Conservation (phyloP, 2,797 vertebrate species). For the Phoxinus dragarum region DNA sequence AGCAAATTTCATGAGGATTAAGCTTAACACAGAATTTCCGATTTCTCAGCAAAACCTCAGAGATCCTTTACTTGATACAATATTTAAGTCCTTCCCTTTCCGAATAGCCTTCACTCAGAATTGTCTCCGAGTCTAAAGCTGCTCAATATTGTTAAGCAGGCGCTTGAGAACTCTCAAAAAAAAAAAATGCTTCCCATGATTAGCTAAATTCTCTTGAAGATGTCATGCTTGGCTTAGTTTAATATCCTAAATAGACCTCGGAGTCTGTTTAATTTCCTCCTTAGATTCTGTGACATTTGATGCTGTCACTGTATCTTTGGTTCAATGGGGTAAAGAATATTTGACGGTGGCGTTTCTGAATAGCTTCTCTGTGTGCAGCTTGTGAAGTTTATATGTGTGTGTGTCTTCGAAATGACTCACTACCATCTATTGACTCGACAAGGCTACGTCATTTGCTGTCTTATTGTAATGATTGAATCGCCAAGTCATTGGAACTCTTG, state of each 20-base stretch:
- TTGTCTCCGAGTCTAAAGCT: constrained; percentile 42
- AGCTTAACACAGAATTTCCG: neutral
- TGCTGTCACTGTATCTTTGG: constrained; percentile 56
- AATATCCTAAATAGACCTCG: constrained; percentile 57
- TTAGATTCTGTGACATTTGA: constrained; percentile 55
- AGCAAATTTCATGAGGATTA: neutral
- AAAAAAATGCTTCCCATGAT: constrained; percentile 43
- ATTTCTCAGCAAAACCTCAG: neutral
- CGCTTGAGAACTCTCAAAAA: constrained; percentile 6
- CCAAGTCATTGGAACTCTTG: constrained; percentile 45
- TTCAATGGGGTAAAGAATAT: constrained; percentile 55
- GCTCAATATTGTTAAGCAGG: constrained; percentile 36
- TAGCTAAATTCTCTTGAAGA: constrained; percentile 51
- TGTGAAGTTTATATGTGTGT: constrained; percentile 26
- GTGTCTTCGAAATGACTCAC: constrained; percentile 57
- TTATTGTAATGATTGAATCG: constrained; percentile 45
- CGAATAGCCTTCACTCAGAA: constrained; percentile 50
- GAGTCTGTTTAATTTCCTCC: constrained; percentile 61
- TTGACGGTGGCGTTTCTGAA: constrained; percentile 51
- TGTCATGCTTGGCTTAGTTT: constrained; percentile 59
- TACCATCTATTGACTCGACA: constrained; percentile 57
- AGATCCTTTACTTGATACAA: constrained; percentile 43
- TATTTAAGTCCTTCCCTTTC: constrained; percentile 34
- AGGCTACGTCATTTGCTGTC: constrained; percentile 54
- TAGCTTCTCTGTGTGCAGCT: constrained; percentile 52